Evolutionary conservation across 92 coral and sea anemone genomes (phyloP), one percentile per base, ranked within the genome.

Genomic region (Zoanthus sociatus): DNA sequence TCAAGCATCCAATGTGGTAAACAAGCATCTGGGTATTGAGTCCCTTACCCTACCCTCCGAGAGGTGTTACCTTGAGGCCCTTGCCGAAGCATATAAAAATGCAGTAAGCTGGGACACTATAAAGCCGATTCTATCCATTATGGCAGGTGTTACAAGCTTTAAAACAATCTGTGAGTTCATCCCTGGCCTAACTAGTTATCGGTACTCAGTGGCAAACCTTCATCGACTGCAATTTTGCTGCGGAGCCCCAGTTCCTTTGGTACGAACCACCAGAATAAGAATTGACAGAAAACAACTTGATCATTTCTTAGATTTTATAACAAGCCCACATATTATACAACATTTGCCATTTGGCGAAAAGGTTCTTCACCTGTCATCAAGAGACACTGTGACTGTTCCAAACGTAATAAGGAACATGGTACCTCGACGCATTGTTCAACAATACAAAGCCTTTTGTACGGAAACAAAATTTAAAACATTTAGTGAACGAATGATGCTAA

Each of bases 291-390:
- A 53, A 13, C 88, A 84, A 47, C 88, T 84, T 2, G 82, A 84
- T 84, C 81, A 84, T 73, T 84, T 84, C 42, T 46, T 84, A 77
- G n/a, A 48, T 13, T 84, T 73, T 84, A 84, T 84, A 20, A 71
- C 81, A 33, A 84, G 88, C 45, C 88, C 82, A 45, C 77, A 84
- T 26, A 77, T 84, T 18, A 51, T 84, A 46, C 81, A 72, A 48
- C 71, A 72, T 72, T 51, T 84, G 69, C 71, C 88, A 17, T 84
- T 84, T 72, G 81, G 88, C 51, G 81, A 84, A 71, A 51, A 51
- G 42, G 66, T 51, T 31, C 63, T 68, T 66, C 42, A 46, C 31
- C 75, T 83, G 58, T 71, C 82, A 45, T 31, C 64, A 18, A 21
- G 64, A 56, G 64, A 56, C 64, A 18, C 64, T 56, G 64, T 56